phyloP scores from a whole-genome alignment of 2,888 invertebrate genomes.

The Drosophila nigritarsus region DNA sequence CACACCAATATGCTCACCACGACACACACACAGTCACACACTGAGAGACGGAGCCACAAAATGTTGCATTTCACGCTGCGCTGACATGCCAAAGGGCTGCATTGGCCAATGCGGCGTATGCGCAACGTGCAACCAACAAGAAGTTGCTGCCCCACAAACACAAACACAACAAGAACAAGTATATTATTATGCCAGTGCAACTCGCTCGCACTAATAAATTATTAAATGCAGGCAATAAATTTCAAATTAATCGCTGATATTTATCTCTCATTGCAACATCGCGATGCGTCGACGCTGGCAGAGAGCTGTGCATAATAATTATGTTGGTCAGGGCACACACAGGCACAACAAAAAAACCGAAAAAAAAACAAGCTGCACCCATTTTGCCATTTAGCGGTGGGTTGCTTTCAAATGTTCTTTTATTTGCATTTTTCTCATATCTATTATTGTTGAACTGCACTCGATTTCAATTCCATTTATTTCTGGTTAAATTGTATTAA shows the following conservation, averaged over 20 bases:
- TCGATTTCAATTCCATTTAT: slow-evolving; percentile 39
- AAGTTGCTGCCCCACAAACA: slow-evolving; percentile 29
- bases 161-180: slow-evolving; percentile 38
- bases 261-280: slow-evolving; percentile 76
- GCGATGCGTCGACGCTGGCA: slow-evolving; percentile 29
- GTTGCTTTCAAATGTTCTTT: neutral
- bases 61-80: slow-evolving; percentile 44
- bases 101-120: slow-evolving; percentile 70
- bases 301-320: slow-evolving; percentile 58
- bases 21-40: neutral
- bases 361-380: neutral
- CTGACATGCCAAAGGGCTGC: slow-evolving; percentile 59
- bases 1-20: slow-evolving; percentile 18
- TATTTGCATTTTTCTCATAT: slow-evolving; percentile 15
- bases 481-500: slow-evolving; percentile 52
- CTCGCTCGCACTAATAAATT: slow-evolving; percentile 79
- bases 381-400: neutral
- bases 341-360: neutral
- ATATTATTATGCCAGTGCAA: slow-evolving; percentile 24
- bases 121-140: slow-evolving; percentile 56
- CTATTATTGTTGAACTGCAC: slow-evolving; percentile 24
- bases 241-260: slow-evolving; percentile 83
- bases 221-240: slow-evolving; percentile 82
- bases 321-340: slow-evolving; percentile 46
- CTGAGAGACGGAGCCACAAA: neutral